Conservation (phyloP, 2,888 invertebrate species). For the Agonopterix arenella region DNA sequence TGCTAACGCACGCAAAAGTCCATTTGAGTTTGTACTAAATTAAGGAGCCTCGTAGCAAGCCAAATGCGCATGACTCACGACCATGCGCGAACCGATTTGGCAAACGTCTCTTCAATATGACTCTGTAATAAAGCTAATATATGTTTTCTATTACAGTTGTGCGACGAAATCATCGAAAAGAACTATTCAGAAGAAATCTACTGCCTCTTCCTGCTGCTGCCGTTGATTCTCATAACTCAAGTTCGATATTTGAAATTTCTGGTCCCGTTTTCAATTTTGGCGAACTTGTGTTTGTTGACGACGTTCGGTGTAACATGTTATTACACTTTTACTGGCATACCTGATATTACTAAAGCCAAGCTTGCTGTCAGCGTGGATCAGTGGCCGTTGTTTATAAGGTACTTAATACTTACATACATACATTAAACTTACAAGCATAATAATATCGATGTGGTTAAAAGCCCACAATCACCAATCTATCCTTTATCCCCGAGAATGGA, state of each 20-base stretch:
- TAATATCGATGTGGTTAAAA: no score
- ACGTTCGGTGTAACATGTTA: slow-evolving; percentile 89
- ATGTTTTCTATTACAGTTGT: slow-evolving; percentile 62
- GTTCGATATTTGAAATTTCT: slow-evolving; percentile 85
- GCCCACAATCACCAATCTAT: no score
- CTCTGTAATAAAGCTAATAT: no score
- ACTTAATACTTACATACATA: slow-evolving; percentile 1
- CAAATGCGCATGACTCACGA: no score
- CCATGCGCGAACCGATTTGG: no score
- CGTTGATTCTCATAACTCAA: slow-evolving; percentile 83
- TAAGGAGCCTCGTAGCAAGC: no score
- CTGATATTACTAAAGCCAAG: slow-evolving; percentile 39
- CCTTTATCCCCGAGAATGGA: no score
- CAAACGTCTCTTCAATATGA: no score
- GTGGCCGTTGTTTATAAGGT: slow-evolving; percentile 91
- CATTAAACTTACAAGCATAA: not conserved
- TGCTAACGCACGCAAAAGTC: no score
- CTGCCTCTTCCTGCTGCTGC: slow-evolving; percentile 80
- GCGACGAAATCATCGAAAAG: slow-evolving; percentile 32
- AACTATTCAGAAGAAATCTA: slow-evolving; percentile 77
- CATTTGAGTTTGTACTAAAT: no score
- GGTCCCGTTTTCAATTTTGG: slow-evolving; percentile 92
- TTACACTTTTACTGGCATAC: slow-evolving; percentile 81
- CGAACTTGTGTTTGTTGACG: slow-evolving; percentile 86
- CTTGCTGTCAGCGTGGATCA: slow-evolving; percentile 61